A percentile compares a stretch with the other conserved stretches of the same genome.
These are phyloP conservation scores for Spinibarbus caldwelli DNA, from an alignment of 2,797 vertebrate genomes.

Conservation along the genomic window DNA sequence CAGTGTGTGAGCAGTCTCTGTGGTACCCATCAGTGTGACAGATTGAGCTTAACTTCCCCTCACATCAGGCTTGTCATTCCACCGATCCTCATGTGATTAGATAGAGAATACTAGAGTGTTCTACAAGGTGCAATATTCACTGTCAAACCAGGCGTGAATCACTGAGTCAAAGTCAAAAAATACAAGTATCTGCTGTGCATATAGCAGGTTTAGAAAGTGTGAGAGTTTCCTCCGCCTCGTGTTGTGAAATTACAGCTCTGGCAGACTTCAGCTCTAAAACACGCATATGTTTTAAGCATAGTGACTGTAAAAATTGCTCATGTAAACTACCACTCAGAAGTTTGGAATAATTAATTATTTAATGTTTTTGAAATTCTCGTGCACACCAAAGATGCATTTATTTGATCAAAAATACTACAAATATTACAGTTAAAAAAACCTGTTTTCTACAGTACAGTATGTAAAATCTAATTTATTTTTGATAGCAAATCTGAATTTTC, in stretches of 20 bases:
- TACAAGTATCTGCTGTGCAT: slow-evolving; percentile 12
- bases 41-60: slow-evolving; percentile 45
- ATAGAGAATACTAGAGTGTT: slow-evolving; percentile 42
- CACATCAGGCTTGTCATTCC: slow-evolving; percentile 44
- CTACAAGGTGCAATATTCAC: slow-evolving; percentile 45
- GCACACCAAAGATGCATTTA: background rate
- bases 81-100: slow-evolving; percentile 49
- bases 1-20: slow-evolving; percentile 36
- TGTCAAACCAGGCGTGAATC: slow-evolving; percentile 34
- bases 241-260: slow-evolving; percentile 27
- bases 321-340: background rate
- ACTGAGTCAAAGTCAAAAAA: slow-evolving; percentile 5
- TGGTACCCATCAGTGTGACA: slow-evolving; percentile 45
- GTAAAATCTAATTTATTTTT: background rate
- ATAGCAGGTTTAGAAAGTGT: slow-evolving; percentile 17
- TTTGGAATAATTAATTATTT: too few relatives aligned
- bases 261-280: background rate
- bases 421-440: background rate
- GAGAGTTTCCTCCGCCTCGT: background rate
- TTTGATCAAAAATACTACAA: background rate
- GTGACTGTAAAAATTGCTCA: background rate
- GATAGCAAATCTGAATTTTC: background rate
- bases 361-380: background rate
- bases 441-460: too few relatives aligned
- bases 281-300: background rate